Evolutionary conservation across 2,113 vertebrate species (phyloP).

Genomic region (Stigmatopora argus): DNA sequence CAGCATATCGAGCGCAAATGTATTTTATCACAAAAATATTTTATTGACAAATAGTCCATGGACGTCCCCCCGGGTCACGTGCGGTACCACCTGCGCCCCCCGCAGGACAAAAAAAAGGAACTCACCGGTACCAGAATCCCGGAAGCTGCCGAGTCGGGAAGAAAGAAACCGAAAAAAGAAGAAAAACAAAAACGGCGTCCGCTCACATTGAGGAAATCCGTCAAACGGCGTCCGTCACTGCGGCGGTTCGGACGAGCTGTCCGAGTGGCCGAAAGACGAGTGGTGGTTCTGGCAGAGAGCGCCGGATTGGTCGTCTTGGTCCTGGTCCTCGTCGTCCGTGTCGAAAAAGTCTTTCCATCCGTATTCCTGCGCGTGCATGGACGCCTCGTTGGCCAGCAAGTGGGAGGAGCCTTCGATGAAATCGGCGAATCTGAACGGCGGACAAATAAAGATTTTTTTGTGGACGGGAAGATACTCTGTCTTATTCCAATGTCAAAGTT

Average conservation of each 20-base stretch:
- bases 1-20: no score
- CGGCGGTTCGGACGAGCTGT: background rate
- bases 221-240: background rate
- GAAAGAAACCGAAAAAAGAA: no score
- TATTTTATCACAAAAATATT: no score
- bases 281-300: slow-evolving; percentile 9
- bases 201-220: background rate
- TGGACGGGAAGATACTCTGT: no score
- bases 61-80: no score
- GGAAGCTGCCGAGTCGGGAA: no score
- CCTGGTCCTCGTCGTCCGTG: slow-evolving; percentile 65
- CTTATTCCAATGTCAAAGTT: no score
- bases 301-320: background rate
- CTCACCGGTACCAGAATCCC: no score
- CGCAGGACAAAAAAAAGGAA: no score
- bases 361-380: slow-evolving; percentile 82
- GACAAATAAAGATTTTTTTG: background rate
- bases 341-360: slow-evolving; percentile 77
- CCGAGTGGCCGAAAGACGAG: slow-evolving; percentile 16
- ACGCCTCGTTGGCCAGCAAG: slow-evolving; percentile 78
- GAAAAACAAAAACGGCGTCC: no score
- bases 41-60: no score
- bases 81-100: no score
- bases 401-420: slow-evolving; percentile 87
- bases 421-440: slow-evolving; percentile 83